Percentiles rank a stretch among this genome's conserved stretches.
phyloP scores from a whole-genome alignment of 2,888 invertebrate genomes.

The Campopleginae sp. region DNA sequence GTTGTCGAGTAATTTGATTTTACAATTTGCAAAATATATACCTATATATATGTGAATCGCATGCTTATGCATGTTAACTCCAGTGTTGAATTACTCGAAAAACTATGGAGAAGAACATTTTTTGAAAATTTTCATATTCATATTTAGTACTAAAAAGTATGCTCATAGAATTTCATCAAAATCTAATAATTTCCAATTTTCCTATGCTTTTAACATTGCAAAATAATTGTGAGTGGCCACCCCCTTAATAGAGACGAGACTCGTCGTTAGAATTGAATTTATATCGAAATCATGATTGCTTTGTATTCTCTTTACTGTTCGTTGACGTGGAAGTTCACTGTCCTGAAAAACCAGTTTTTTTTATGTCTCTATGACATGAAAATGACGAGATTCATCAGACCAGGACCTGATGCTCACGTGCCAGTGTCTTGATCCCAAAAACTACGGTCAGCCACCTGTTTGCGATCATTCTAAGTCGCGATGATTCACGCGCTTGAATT shows the following conservation, averaged over 20 bases:
- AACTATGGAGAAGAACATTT: too few species aligned
- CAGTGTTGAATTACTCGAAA: too few species aligned
- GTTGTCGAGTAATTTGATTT: too few species aligned
- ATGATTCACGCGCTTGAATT: slow-evolving; percentile 46
- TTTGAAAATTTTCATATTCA: too few species aligned
- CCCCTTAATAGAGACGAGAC: background rate
- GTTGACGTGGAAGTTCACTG: slow-evolving; percentile 25
- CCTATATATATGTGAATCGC: too few species aligned
- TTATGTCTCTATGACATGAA: slow-evolving; percentile 34
- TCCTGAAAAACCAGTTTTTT: slow-evolving; percentile 51
- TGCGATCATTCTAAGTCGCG: slow-evolving; percentile 38
- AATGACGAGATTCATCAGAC: slow-evolving; percentile 52
- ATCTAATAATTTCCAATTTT: too few species aligned
- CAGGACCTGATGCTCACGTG: slow-evolving; percentile 4
- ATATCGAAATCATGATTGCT: background rate
- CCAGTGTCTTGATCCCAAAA: slow-evolving; percentile 8
- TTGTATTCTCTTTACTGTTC: slow-evolving; percentile 9
- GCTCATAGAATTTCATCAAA: too few species aligned
- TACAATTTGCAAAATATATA: too few species aligned
- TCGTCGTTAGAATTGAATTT: background rate
- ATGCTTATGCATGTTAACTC: too few species aligned
- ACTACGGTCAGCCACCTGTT: slow-evolving; percentile 39
- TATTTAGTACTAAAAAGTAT: too few species aligned
- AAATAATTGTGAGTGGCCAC: too few species aligned
- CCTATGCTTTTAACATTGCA: too few species aligned